phyloP scores from a whole-genome alignment of 2,113 vertebrate species.

The Brachypteracias leptosomus region DNA sequence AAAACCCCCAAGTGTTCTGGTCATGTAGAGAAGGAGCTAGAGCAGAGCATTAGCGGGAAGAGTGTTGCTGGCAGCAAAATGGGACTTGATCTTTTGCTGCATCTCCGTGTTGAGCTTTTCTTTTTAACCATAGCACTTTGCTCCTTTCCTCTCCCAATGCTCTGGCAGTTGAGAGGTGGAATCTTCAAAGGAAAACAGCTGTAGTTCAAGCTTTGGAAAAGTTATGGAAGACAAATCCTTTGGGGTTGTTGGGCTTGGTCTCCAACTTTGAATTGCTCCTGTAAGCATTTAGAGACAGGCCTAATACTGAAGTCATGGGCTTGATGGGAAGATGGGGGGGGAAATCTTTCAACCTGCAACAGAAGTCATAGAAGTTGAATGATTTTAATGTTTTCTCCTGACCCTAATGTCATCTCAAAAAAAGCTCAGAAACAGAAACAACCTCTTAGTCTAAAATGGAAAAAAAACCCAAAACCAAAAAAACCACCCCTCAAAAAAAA shows the following conservation, averaged over 20 bases:
- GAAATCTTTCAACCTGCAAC: not conserved
- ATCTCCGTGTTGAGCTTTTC: not conserved
- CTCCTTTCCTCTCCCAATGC: not conserved
- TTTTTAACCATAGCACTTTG: not conserved
- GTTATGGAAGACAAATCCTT: not conserved
- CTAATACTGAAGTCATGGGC: not conserved
- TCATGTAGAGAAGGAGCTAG: not conserved
- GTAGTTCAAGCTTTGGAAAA: not conserved
- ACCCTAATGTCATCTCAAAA: not conserved
- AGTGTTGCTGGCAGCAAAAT: not conserved
- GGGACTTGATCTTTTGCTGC: not conserved
- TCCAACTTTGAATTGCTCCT: not conserved
- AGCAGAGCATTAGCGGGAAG: not conserved
- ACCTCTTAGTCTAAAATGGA: not conserved
- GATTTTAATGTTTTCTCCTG: not conserved
- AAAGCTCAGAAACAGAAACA: not conserved
- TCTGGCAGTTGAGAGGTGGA: not conserved
- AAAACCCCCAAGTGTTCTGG: not conserved
- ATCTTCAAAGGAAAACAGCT: constrained; percentile 39
- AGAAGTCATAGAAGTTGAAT: not conserved
- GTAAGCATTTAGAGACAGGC: not conserved
- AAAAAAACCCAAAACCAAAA: no score
- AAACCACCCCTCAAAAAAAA: no score
- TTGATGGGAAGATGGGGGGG: not conserved
- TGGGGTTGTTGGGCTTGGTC: not conserved